Conservation (phyloP, 2,113 vertebrate species). For the Benitochromis conjunctus region DNA sequence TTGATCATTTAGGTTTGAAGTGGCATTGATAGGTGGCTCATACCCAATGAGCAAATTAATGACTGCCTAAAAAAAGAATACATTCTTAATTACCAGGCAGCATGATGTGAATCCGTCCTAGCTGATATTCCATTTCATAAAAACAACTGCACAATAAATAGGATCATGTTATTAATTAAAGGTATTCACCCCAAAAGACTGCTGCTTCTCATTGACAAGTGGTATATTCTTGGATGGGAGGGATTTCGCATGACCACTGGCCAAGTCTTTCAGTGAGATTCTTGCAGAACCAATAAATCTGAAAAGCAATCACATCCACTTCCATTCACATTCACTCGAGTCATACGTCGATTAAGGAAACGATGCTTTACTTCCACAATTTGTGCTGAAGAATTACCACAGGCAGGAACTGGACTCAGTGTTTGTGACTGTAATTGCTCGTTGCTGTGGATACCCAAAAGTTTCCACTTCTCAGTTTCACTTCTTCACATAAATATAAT, state of each 20-base stretch:
- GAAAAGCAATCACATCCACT: slow-evolving; percentile 25
- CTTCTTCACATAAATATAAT: slow-evolving; percentile 12
- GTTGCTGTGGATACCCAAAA: background rate
- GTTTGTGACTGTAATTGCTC: background rate
- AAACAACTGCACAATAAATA: background rate
- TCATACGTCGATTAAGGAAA: background rate
- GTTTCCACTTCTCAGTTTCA: slow-evolving; percentile 51
- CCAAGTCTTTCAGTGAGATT: slow-evolving; percentile 81
- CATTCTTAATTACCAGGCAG: background rate
- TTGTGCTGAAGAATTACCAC: background rate
- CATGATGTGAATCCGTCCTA: background rate
- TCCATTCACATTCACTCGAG: background rate
- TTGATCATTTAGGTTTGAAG: slow-evolving; percentile 72
- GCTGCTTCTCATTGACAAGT: slow-evolving; percentile 84
- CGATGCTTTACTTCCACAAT: background rate
- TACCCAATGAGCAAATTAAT: slow-evolving; percentile 86
- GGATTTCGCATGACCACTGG: slow-evolving; percentile 79
- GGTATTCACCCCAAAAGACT: slow-evolving; percentile 82
- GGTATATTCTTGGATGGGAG: slow-evolving; percentile 82
- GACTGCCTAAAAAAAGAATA: slow-evolving; percentile 74
- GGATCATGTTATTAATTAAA: background rate
- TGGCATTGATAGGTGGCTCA: slow-evolving; percentile 74
- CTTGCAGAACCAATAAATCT: slow-evolving; percentile 84
- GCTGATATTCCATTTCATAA: background rate
- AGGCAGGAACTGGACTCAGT: background rate